Percentiles rank a stretch among this genome's conserved stretches.
phyloP scores from a whole-genome alignment of 2,797 vertebrate species.

The Pteropus rufus region DNA sequence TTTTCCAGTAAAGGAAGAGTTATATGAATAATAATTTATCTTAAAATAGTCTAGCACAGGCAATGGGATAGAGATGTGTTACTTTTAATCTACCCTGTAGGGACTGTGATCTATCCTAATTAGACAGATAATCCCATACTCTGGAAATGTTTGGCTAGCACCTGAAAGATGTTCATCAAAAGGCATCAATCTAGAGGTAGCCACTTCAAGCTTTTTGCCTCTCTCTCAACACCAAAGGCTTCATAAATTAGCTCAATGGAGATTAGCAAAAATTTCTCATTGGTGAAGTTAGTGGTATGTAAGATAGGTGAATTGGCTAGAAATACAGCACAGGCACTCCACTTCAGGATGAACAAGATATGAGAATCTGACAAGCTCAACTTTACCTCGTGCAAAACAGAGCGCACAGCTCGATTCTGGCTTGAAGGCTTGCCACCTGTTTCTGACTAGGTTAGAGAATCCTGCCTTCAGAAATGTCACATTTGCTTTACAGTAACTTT shows the following conservation, averaged over 20 bases:
- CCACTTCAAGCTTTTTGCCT: not conserved
- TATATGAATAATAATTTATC: not conserved
- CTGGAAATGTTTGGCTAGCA: not conserved
- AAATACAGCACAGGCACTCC: not conserved
- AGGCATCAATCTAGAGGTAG: not conserved
- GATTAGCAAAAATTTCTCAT: not conserved
- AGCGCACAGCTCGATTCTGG: not conserved
- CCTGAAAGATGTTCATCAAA: not conserved
- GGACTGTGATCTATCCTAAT: not conserved
- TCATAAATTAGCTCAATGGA: not conserved
- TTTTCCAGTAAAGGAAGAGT: not conserved
- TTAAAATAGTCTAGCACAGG: not conserved
- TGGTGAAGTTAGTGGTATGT: not conserved
- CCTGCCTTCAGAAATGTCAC: not conserved
- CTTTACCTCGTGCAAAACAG: not conserved
- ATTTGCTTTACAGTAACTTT: not conserved
- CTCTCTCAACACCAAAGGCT: not conserved
- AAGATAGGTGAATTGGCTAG: not conserved
- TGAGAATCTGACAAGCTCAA: not conserved
- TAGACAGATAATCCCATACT: not conserved
- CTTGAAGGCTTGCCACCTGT: not conserved
- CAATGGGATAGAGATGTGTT: not conserved
- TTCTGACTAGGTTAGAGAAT: not conserved
- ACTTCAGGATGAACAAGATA: accelerated
- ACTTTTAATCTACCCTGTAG: not conserved